Evolutionary conservation across 2,797 vertebrate genomes (phyloP).

Genomic region (Mormyrus proboscirostris): DNA sequence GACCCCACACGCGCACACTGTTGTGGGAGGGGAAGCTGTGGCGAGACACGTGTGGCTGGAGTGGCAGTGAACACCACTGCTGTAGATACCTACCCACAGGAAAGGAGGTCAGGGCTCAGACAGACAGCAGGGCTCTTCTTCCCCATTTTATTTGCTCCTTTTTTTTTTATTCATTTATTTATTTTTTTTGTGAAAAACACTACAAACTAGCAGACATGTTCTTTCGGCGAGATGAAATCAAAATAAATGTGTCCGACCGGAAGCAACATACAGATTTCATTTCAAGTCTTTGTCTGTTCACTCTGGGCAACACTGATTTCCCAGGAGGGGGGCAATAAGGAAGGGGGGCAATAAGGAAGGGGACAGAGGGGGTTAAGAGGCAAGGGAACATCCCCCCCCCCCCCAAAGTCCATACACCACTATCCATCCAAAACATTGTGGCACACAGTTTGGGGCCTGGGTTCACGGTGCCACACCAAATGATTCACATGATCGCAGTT

Average conservation of each 20-base stretch:
- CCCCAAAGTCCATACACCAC: constrained; percentile 30
- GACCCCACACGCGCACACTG: background rate
- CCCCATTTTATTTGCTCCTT: constrained; percentile 56
- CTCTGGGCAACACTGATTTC: background rate
- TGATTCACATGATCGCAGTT: constrained; percentile 27
- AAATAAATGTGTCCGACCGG: constrained; percentile 43
- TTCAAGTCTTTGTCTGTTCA: constrained; percentile 41
- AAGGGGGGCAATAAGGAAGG: background rate
- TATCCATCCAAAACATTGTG: constrained; percentile 21
- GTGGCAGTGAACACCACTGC: background rate
- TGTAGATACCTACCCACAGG: background rate
- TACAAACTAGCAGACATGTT: constrained; percentile 53
- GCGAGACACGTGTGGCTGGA: background rate
- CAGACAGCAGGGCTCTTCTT: constrained; percentile 48
- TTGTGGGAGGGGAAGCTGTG: background rate
- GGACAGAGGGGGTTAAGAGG: background rate
- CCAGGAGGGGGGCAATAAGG: background rate
- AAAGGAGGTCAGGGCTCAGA: constrained; percentile 22
- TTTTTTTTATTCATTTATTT: constrained; percentile 10
- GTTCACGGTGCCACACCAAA: constrained; percentile 31
- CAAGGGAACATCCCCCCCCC: constrained; percentile 22
- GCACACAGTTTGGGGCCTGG: background rate
- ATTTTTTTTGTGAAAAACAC: constrained; percentile 43
- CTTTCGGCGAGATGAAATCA: constrained; percentile 47
- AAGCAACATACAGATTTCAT: constrained; percentile 47